Conservation (phyloP, 53 echinoderm and acorn worm species). For the Patiria pectinifera region DNA sequence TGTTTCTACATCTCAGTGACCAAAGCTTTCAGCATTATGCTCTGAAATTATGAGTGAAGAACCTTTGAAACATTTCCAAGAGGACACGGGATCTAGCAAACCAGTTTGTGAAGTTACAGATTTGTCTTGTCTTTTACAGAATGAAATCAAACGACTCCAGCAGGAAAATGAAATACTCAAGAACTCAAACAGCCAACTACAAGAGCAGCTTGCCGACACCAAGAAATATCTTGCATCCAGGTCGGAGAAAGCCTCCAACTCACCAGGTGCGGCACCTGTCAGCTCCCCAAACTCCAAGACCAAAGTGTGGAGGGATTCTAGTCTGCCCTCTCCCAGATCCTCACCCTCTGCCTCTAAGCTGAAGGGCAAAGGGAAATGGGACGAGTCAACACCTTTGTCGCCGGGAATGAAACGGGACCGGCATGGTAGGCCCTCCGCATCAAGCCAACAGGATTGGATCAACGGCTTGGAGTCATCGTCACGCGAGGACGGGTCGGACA, state of each 20-base stretch:
- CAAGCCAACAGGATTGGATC: slow-evolving; percentile 1
- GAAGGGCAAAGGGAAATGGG: neutral
- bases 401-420: slow-evolving; percentile 15
- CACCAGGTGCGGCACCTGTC: neutral
- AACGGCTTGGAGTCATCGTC: slow-evolving; percentile 12
- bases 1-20: neutral
- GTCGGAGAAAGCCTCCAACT: neutral
- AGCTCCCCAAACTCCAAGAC: neutral
- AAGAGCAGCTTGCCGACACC: slow-evolving; percentile 24
- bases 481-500: slow-evolving; percentile 9
- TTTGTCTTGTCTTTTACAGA: slow-evolving; percentile 51
- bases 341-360: slow-evolving; percentile 10
- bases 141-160: slow-evolving; percentile 79
- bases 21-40: neutral
- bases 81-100: neutral
- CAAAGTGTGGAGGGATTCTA: neutral
- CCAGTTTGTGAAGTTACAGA: neutral
- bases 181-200: slow-evolving; percentile 55
- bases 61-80: neutral
- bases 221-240: neutral
- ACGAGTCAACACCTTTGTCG: neutral
- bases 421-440: slow-evolving; percentile 18
- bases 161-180: slow-evolving; percentile 63
- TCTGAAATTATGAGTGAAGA: neutral
- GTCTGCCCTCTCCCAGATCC: slow-evolving; percentile 2